A percentile compares a stretch with the other conserved stretches of the same genome.
Conservation (phyloP, 2,888 invertebrate genomes). For the Eueremaeus valkanovi region DNA sequence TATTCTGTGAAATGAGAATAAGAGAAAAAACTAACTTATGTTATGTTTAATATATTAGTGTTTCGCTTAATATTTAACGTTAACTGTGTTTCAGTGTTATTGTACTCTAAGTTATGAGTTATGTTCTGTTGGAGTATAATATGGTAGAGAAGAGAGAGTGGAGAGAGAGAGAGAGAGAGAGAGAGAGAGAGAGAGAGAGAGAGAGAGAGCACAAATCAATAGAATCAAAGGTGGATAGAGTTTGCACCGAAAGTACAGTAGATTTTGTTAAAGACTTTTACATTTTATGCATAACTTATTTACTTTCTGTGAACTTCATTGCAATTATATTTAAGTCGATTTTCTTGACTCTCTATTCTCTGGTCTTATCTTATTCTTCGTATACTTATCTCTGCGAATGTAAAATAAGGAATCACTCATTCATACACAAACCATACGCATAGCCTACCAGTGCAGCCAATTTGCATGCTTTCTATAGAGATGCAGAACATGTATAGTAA, state of each 20-base stretch:
- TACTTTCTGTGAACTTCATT: not conserved
- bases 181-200: no score
- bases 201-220: conserved; percentile 8
- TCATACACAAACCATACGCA: not conserved
- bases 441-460: not conserved
- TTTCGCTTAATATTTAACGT: conserved; percentile 2
- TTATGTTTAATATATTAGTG: conserved; percentile 6
- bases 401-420: conserved; percentile 14
- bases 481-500: not conserved
- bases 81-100: no score
- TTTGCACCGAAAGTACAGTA: not conserved
- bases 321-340: not conserved
- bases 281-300: not conserved
- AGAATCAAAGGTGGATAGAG: not conserved
- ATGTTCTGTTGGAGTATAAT: not conserved
- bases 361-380: not conserved
- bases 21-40: not conserved
- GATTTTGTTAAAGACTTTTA: not conserved
- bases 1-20: not conserved
- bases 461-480: not conserved
- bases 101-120: conserved; percentile 1
- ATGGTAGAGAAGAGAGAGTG: not conserved
- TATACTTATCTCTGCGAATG: not conserved
- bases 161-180: no score
- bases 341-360: not conserved